Evolutionary conservation across 2,797 vertebrate genomes (phyloP), one percentile per base, ranked within the genome.

Genomic region (Hoplostethus mediterraneus): DNA sequence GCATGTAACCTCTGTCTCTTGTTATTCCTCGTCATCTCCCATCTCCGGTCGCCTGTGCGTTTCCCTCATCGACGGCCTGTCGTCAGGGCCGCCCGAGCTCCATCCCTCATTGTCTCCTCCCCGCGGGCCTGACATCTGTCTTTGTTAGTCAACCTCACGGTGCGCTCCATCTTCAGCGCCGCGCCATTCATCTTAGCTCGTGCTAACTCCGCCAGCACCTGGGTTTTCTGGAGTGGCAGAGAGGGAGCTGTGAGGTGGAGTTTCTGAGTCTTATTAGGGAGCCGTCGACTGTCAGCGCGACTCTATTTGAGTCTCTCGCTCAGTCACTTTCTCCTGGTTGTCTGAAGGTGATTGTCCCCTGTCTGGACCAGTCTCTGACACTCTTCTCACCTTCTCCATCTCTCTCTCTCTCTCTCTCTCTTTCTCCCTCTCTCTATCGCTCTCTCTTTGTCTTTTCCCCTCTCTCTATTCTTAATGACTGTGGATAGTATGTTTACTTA

Each of bases 101-200:
- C 89, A 90, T 92, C 89, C 81, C 83, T 92, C 90, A 90, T 82
- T 92, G 88, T 86, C 80, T 84, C 73, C 64, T 44, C 79, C 84
- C 86, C 84, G 87, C 80, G 68, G 63, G 86, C 83, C 71, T 54
- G 80, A 84, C 90, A 92, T 93, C 90, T 91, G 91, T 90, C 91
- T 92, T 84, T 90, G 89, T 90, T 90, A 91, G 82, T 89, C 90
- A 88, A 82, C 88, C 86, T 85, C 88, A 87, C 45, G 74, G 75
- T 67, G 83, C 71, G 79, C 82, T 86, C 82, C 89, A 84, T 83
- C 83, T 85, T 64, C 80, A 73, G 44, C 61, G 25, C 21, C 2
- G 63, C 64, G 71, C 83, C 86, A 88, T 89, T 89, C 90, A 88
- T 92, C 90, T 90, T 81, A 85, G 82, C 79, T 70, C 78, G 71